Base-by-base conservation (phyloP, 2,797 vertebrate genomes). In the Eidolon dupreanum region DNA sequence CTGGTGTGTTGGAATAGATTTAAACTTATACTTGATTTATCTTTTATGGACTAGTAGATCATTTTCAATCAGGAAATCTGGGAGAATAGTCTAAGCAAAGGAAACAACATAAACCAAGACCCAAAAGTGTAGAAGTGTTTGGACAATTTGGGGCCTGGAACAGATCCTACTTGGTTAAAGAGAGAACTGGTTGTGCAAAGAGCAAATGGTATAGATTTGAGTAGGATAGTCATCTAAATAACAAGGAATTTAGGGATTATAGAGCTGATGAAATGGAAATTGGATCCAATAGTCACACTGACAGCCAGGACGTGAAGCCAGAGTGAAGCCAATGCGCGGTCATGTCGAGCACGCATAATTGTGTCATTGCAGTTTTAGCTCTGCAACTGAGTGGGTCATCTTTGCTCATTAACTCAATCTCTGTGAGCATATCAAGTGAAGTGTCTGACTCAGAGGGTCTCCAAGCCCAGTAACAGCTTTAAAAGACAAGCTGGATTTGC, bases 41-140 rank as follows among this genome's bases (percentile, higher is more conserved):
- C 22, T 95, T 88, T 24, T 12, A 61, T 55, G 41, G 88, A 77
- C 17, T 33, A 46, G 36, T 90, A 84, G 22, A 22, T 38, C 4
- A 73, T 78, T 93, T 87, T 95, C 26, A 77, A 49, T 57, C 2
- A 84, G 53, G 77, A 91, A 82, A 93, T 36, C 31, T 53, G 41
- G 31, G 73, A 31, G 17, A 38, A 59, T 78, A 46, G 68, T 93
- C 33, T 55, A 77, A 59, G 46, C 20, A 81, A 28, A 36, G 13
- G 22, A 79, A 84, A 53, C 1, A 93, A 15, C 15, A 66, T 19
- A 75, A 59, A 16, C 13, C 41, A 71, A 36, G 13, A 17, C 12
- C 79, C 38, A 28, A 75, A 93, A 78, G 41, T 20, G 24, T 16
- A 9, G 15, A 38, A 6, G 15, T 13, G 0, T 17, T 7, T 36